Base-by-base conservation (phyloP, 2,888 invertebrate genomes). In the Sisyra nigra region DNA sequence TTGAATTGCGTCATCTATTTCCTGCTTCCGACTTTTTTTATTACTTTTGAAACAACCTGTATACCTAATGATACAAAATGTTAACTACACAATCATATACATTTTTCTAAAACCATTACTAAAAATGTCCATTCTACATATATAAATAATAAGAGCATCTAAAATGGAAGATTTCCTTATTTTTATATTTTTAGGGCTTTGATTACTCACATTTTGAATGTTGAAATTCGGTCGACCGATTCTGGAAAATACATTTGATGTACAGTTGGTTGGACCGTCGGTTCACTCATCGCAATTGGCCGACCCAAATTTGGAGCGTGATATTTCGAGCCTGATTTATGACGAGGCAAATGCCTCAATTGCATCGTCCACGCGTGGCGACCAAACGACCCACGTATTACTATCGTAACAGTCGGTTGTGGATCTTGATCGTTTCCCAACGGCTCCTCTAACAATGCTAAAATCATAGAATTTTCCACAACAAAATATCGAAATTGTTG, bases 341-440 rank as follows among this genome's bases (percentile, higher is more conserved):
- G 77, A 32, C 92, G 73, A 1, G 94, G 89, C 46, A 89, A 69
- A 58, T 93, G 92, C 32, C 93, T 73, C 43, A 87, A 66, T 55
- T 85, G 81, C 73, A 89, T 76, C 7, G 86, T 86, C 96, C 96
- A 97, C 14, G 91, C 89, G 66, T 89, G 87, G 4, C 94, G 78
- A 1, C 94, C 94, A 67, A 92, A 94, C 1, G 92, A 88, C 44
- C 91, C 88, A 2, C 96, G 76, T 48, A 94, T 82, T 42, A 97
- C 68, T 42, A 91, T 80, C 57, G 77, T 78, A 6, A 96, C 81
- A 0, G 91, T 92, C 0, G 94, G 94, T 55, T 93, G 87, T 3
- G 92, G 91, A 65, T 93, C 93, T 71, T 85, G 74, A 57, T 84
- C 80, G 57, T 87, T 92, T n/a, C 88, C 89, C 5, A 93, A 67